These are phyloP conservation scores for Theretra japonica DNA, from an alignment of 2,888 invertebrate species.

Conservation along the genomic window DNA sequence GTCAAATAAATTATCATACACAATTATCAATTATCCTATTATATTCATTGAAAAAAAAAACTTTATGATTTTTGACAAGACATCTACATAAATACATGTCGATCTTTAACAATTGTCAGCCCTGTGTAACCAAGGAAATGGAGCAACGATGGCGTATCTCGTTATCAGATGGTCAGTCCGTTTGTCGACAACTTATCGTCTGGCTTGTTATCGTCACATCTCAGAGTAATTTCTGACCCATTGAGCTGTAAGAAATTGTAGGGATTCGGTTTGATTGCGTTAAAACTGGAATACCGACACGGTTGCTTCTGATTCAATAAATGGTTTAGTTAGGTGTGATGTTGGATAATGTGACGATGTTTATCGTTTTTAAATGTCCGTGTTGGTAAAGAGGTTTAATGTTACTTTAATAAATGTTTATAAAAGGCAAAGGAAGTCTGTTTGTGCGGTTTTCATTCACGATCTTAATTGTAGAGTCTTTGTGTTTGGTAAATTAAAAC, in stretches of 20 bases:
- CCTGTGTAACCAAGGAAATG: conserved; percentile 39
- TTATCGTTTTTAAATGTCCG: background rate
- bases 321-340: conserved; percentile 19
- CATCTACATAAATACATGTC: too few relatives aligned
- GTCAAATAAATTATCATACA: too few relatives aligned
- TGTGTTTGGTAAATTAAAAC: background rate
- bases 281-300: conserved; percentile 47
- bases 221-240: conserved; percentile 60
- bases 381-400: background rate
- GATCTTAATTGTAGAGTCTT: background rate
- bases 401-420: background rate
- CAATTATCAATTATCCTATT: too few relatives aligned
- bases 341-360: background rate
- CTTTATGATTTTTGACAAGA: too few relatives aligned
- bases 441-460: background rate
- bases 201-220: conserved; percentile 56
- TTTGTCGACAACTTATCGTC: conserved; percentile 64
- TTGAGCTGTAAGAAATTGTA: conserved; percentile 51
- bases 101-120: background rate
- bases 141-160: conserved; percentile 39
- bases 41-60: too few relatives aligned
- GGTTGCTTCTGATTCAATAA: conserved; percentile 18
- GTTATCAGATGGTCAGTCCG: conserved; percentile 64
- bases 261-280: conserved; percentile 60
- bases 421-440: background rate